These are phyloP conservation scores for Gallirallus australis DNA, from an alignment of 2,797 vertebrate species.

Conservation along the genomic window DNA sequence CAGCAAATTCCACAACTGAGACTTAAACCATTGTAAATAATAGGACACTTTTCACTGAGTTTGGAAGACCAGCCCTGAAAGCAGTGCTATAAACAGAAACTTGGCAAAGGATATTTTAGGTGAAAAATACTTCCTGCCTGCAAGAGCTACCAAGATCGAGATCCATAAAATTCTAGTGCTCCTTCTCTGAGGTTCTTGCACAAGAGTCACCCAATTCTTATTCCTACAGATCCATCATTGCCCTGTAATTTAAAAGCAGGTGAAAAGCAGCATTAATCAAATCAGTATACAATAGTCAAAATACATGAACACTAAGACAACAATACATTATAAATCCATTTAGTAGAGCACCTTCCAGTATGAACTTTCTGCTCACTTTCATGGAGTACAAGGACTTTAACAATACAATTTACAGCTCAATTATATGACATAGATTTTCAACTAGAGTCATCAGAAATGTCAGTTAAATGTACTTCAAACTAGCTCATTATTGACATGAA, in stretches of 20 bases:
- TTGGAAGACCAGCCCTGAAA: neutral
- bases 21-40: neutral
- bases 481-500: slow-evolving; percentile 31
- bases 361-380: neutral
- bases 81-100: neutral
- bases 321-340: slow-evolving; percentile 39
- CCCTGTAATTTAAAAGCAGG: slow-evolving; percentile 41
- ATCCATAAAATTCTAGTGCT: neutral
- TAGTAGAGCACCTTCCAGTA: neutral
- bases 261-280: slow-evolving; percentile 24
- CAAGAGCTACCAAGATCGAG: neutral
- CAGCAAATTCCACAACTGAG: neutral
- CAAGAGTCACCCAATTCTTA: neutral
- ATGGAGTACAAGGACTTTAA: neutral
- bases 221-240: neutral
- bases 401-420: slow-evolving; percentile 13
- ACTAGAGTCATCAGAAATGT: slow-evolving; percentile 31
- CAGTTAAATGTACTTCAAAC: slow-evolving; percentile 28
- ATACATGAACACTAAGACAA: neutral
- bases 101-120: neutral
- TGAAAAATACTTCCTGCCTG: neutral
- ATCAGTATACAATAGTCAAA: neutral
- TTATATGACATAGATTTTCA: slow-evolving; percentile 39
- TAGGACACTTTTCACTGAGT: neutral
- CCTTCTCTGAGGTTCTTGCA: neutral